Evolutionary conservation across 1,140 invertebrate genomes (phyloP).

Genomic region (Myzus persicae): DNA sequence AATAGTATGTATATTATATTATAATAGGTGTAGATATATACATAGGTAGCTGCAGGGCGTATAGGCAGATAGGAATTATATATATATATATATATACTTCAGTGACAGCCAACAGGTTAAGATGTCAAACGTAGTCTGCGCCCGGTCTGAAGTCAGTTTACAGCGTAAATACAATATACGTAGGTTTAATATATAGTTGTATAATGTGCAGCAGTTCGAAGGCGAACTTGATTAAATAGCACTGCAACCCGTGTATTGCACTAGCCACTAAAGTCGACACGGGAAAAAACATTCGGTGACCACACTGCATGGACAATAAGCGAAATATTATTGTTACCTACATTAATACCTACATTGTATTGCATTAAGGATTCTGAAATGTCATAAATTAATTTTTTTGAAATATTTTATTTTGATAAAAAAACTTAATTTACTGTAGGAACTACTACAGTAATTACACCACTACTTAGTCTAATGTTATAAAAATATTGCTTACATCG

Average conservation of each 20-base stretch:
- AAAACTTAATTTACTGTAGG: too few relatives aligned
- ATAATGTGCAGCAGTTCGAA: not conserved
- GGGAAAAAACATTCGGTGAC: not conserved
- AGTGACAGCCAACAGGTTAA: not conserved
- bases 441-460: too few relatives aligned
- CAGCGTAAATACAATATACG: not conserved
- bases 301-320: too few relatives aligned
- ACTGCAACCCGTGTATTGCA: not conserved
- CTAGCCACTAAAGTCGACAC: not conserved
- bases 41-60: not conserved
- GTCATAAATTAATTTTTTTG: too few relatives aligned
- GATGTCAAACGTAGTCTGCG: not conserved
- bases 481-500: too few relatives aligned
- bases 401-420: too few relatives aligned
- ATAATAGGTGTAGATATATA: too few relatives aligned
- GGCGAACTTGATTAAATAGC: not conserved
- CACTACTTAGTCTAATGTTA: too few relatives aligned
- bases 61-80: too few relatives aligned
- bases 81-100: not conserved
- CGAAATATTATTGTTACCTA: too few relatives aligned
- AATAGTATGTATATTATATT: not conserved
- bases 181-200: not conserved
- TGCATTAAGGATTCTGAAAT: too few relatives aligned
- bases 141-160: not conserved
- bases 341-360: too few relatives aligned